phyloP scores from a whole-genome alignment of 2,888 invertebrate genomes.

The Tetheella fluctuosa region DNA sequence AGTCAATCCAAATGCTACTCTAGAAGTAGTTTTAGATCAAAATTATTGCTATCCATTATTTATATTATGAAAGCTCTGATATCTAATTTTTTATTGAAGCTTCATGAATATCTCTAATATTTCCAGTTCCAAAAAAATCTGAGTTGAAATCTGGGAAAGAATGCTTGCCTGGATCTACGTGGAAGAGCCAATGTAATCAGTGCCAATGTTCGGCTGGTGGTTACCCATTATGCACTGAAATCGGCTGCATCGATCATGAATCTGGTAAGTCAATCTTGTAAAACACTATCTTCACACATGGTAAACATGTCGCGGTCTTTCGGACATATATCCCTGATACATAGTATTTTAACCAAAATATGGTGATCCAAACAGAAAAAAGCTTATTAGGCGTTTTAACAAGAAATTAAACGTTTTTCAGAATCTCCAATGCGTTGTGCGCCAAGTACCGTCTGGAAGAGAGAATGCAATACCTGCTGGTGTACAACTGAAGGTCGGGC shows the following conservation, averaged over 20 bases:
- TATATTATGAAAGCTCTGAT: no score
- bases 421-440: slow-evolving; percentile 47
- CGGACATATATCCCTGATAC: no score
- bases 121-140: slow-evolving; percentile 32
- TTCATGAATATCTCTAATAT: neutral
- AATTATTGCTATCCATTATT: no score
- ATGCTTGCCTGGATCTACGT: slow-evolving; percentile 43
- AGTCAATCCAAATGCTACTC: no score
- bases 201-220: slow-evolving; percentile 63
- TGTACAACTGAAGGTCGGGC: slow-evolving; percentile 53
- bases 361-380: no score
- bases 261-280: slow-evolving; percentile 34
- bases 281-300: no score
- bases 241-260: slow-evolving; percentile 40
- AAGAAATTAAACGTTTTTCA: slow-evolving; percentile 30
- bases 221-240: slow-evolving; percentile 48
- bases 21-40: no score
- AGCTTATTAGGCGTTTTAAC: no score
- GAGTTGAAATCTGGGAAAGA: slow-evolving; percentile 36
- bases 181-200: slow-evolving; percentile 63
- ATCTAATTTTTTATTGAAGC: neutral
- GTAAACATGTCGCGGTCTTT: no score
- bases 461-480: slow-evolving; percentile 64
- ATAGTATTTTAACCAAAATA: no score
- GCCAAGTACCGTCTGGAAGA: slow-evolving; percentile 54